Percentiles rank a stretch among this genome's conserved stretches.
Conservation (phyloP, 2,888 invertebrate genomes). For the Rapana venosa region DNA sequence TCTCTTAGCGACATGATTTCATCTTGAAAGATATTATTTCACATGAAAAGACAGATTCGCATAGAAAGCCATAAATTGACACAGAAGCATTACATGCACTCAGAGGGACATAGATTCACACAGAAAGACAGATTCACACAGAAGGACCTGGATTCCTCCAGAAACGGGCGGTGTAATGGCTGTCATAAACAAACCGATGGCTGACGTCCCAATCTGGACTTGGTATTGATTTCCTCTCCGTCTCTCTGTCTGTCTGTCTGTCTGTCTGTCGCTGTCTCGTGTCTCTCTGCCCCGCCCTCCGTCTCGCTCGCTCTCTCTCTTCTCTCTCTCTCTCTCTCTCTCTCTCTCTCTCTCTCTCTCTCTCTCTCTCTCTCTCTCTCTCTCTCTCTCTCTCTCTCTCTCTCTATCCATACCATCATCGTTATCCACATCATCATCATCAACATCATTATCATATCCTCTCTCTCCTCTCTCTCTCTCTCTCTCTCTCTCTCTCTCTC, state of each 20-base stretch:
- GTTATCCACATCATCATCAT: too few species aligned
- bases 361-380: too few species aligned
- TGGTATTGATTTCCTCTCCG: background rate
- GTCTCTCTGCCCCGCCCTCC: background rate
- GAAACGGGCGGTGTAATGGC: background rate
- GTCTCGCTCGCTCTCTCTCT: too few species aligned
- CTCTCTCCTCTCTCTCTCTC: background rate
- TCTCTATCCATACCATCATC: too few species aligned
- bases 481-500: background rate
- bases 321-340: too few species aligned
- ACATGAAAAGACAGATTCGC: background rate
- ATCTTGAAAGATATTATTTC: too few species aligned
- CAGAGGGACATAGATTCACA: background rate
- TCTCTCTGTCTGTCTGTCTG: background rate
- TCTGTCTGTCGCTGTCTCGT: background rate
- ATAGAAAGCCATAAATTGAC: background rate
- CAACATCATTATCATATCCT: too few species aligned
- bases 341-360: too few species aligned
- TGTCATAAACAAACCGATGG: too few species aligned
- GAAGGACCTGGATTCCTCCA: background rate
- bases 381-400: too few species aligned
- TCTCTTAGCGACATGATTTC: too few species aligned
- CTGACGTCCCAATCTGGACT: too few species aligned
- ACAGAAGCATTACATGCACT: background rate
- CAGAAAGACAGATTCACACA: background rate